Base-by-base conservation (phyloP, 2,888 invertebrate genomes). In the Tholera decimalis region DNA sequence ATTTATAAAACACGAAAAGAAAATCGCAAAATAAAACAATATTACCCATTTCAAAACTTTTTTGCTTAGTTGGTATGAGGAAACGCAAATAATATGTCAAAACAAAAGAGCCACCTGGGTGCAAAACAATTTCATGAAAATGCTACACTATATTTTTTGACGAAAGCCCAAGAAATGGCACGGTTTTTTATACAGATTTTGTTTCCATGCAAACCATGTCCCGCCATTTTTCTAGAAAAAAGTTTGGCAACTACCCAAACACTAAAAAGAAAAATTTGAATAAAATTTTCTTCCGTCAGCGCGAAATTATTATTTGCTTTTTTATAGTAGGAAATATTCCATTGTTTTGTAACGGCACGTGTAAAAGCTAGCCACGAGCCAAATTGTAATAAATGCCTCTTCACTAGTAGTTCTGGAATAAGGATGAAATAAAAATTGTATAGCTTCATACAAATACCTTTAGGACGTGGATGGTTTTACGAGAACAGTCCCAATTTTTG, bases 181-280 rank as follows among this genome's bases (percentile, higher is more conserved):
- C 24, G 9, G 47, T 18, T 35, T 63, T 49, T 56, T 50, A 18
- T 28, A 50, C 30, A 30, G 33, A 72, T 47, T 44, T 5, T 26
- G 53, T 69, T 63, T 35, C 4, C 53, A 57, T 50, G 24, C 39
- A 46, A 68, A 51, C 30, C 37, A 2, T 26, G 33, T 39, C 11
- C 28, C 44, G 13, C 43, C 9, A 30, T 53, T 77, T 59, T 50
- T 46, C 49, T 50, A 28, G 37, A 55, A 62, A 46, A 71, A 44
- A 57, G 4, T 49, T 59, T 79, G 72, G 68, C 65, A 72, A 44
- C 53, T 46, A 59, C 37, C 64, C 68, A 75, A 77, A 64, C 9
- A 43, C 43, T 54, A 54, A 66, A 73, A 64, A 61, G 28, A 50
- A 75, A 63, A 64, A 63, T 59, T 39, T 58, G 55, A 71, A 74